Evolutionary conservation across 2,888 invertebrate genomes (phyloP), one percentile per base, ranked within the genome.

Genomic region (Drosophila kuntzei): DNA sequence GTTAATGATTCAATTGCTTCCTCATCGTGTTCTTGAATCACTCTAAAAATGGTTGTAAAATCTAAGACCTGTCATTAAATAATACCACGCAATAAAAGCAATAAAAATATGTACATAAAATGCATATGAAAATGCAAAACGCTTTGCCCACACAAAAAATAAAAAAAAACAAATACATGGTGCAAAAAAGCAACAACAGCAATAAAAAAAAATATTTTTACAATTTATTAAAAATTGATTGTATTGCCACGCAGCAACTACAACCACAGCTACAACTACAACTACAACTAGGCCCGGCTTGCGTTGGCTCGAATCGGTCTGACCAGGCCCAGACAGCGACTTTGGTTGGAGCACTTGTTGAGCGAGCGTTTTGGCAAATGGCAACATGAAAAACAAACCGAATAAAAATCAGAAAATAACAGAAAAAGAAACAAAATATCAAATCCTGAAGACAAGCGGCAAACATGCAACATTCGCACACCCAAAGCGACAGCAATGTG

Each of bases 151-250:
- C 59, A 72, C 37, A 55, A 68, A 36, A 49, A 39, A 18, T 16
- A 49, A 55, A 55, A 70, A 60, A 34, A 44, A 54, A 55, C 60
- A 60, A 34, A 44, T 50, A 55, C 60, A 59, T 64, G 71, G 50
- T 59, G 65, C 44, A 71, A 71, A 68, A 70, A 51, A 34, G n/a
- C 39, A 54, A 65, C 18, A 58, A 60, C 8, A 20, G 54, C 22
- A 63, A 18, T n/a, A 53, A 57, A 37, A 46, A 44, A 53, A 63
- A 65, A 55, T 27, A 58, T 32, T 77, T 87, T 76, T 75, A 87
- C 87, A 87, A 83, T 83, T 83, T 83, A 83, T 83, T 83, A 83
- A 83, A 83, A 83, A 83, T 83, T 83, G 87, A 83, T 83, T 83
- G 87, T 83, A 79, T 84, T 87, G 83, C 87, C 83, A 84, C 80